A percentile compares a stretch with the other conserved stretches of the same genome.
Evolutionary conservation across 92 coral and sea anemone species (phyloP).

Genomic region (Epizoanthus illoricatus): DNA sequence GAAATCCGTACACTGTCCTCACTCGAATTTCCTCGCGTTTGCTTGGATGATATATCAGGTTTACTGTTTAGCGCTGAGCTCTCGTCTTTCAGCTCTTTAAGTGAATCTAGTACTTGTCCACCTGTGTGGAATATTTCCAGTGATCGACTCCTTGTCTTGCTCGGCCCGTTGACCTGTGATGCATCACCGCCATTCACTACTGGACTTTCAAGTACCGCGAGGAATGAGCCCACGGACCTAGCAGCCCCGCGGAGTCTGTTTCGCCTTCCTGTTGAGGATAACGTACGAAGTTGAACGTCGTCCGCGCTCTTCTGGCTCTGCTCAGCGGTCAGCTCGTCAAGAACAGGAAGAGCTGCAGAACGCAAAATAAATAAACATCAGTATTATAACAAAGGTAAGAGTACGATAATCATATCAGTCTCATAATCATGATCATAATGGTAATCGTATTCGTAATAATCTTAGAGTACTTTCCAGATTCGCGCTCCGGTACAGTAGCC

Average conservation of each 20-base stretch:
- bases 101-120: too few species aligned
- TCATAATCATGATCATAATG: too few species aligned
- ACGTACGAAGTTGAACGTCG: not conserved
- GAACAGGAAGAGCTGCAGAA: conserved; percentile 28
- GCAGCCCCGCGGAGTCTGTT: conserved; percentile 7
- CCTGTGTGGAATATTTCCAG: conserved; percentile 19
- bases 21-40: too few species aligned
- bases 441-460: too few species aligned
- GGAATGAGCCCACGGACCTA: conserved; percentile 24
- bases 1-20: too few species aligned
- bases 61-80: too few species aligned
- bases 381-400: not conserved
- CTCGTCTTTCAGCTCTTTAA: too few species aligned
- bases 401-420: too few species aligned
- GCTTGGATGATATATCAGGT: too few species aligned
- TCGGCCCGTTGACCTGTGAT: not conserved
- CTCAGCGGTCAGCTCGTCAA: conserved; percentile 35
- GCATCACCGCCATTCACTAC: not conserved
- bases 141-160: conserved; percentile 16
- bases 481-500: too few species aligned
- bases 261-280: not conserved
- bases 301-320: conserved; percentile 3
- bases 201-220: not conserved
- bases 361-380: not conserved
- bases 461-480: too few species aligned